Percentiles rank a stretch among this genome's conserved stretches.
Conservation (phyloP, 2,797 vertebrate species). For the Eleutherodactylus coqui region DNA sequence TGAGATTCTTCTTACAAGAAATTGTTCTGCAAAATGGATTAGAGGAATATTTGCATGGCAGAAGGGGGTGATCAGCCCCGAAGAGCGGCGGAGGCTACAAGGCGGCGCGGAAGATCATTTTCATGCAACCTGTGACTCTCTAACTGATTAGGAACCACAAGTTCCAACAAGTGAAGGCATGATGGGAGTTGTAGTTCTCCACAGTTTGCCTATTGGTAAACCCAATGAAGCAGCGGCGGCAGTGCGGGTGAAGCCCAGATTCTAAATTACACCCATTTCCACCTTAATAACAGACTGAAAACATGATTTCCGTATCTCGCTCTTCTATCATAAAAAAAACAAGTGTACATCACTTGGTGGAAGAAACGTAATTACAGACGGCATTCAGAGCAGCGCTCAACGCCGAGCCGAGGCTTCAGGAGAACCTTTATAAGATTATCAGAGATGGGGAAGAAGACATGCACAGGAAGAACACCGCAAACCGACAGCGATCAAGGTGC, state of each 20-base stretch:
- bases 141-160: not conserved
- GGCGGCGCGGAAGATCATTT: not conserved
- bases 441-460: not conserved
- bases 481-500: not conserved
- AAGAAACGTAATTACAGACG: conserved; percentile 27
- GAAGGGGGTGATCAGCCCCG: not conserved
- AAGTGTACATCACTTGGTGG: not conserved
- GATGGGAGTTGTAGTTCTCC: not conserved
- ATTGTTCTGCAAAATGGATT: conserved; percentile 24
- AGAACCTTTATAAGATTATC: conserved; percentile 6
- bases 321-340: conserved; percentile 8
- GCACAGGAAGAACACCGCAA: not conserved
- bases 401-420: too few species aligned
- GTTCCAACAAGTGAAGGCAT: not conserved
- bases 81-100: not conserved
- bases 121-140: not conserved
- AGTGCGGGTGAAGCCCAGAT: too few species aligned
- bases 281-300: conserved; percentile 45
- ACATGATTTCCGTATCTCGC: not conserved
- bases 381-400: not conserved
- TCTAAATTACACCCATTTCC: conserved; percentile 41
- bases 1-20: conserved; percentile 18
- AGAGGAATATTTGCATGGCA: not conserved
- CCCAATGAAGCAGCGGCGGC: not conserved
- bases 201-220: not conserved